Evolutionary conservation across 2,888 invertebrate genomes (phyloP).

Genomic region (Acheta domesticus): DNA sequence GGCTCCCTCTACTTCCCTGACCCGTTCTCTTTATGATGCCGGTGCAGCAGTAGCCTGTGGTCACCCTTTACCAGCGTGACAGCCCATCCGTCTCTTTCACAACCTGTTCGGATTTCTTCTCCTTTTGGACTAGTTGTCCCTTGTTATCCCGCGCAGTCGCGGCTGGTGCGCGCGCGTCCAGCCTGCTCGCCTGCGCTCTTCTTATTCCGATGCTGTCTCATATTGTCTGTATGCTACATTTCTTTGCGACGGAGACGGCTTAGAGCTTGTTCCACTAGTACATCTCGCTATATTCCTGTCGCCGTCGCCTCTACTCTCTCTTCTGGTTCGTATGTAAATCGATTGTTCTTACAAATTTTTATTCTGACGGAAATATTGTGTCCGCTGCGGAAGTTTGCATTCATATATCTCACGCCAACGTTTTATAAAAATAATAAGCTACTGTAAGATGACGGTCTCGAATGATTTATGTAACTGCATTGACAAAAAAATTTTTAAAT

Average conservation of each 20-base stretch:
- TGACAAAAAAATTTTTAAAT: too few relatives aligned
- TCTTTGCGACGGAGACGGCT: neutral
- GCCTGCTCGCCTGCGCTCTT: neutral
- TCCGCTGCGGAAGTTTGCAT: too few relatives aligned
- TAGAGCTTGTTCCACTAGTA: neutral
- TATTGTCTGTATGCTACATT: slow-evolving; percentile 8
- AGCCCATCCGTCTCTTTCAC: slow-evolving; percentile 7
- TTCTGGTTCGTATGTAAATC: neutral
- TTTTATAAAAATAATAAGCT: too few relatives aligned
- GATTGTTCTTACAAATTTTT: neutral
- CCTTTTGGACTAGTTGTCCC: slow-evolving; percentile 9
- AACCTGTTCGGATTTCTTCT: neutral
- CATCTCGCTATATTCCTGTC: neutral
- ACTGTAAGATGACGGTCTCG: too few relatives aligned
- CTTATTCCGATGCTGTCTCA: slow-evolving; percentile 18
- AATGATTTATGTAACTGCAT: too few relatives aligned
- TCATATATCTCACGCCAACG: too few relatives aligned
- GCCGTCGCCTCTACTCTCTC: neutral
- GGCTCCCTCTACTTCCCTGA: too few relatives aligned
- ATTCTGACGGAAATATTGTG: too few relatives aligned
- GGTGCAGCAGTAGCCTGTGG: too few relatives aligned
- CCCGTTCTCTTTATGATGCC: too few relatives aligned
- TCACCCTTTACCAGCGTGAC: neutral
- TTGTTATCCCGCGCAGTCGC: neutral
- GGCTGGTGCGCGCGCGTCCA: neutral